Conservation (phyloP, 2,888 invertebrate species). For the Chrysina gloriosa region DNA sequence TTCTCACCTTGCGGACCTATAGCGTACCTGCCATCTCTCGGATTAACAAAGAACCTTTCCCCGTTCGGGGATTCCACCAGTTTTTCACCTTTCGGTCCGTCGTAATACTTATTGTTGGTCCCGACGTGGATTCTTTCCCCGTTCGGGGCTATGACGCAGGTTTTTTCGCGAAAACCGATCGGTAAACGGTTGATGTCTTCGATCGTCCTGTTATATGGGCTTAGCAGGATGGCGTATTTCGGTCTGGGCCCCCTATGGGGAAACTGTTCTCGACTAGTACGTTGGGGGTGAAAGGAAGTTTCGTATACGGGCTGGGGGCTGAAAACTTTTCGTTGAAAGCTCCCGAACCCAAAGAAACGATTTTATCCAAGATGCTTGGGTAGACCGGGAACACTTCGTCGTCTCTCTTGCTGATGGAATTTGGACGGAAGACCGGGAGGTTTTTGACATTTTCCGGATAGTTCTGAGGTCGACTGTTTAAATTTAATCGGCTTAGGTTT, state of each 20-base stretch:
- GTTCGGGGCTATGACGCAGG: slow-evolving; percentile 38
- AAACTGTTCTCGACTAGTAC: slow-evolving; percentile 37
- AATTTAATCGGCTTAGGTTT: slow-evolving; percentile 26
- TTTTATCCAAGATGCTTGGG: slow-evolving; percentile 35
- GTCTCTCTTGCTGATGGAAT: slow-evolving; percentile 22
- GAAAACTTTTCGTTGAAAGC: slow-evolving; percentile 36
- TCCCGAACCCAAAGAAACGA: slow-evolving; percentile 31
- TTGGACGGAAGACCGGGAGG: slow-evolving; percentile 33
- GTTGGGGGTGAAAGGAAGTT: slow-evolving; percentile 39
- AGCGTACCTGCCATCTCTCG: slow-evolving; percentile 39
- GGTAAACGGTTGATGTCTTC: slow-evolving; percentile 40
- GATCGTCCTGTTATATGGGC: slow-evolving; percentile 26
- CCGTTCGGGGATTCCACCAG: slow-evolving; percentile 41
- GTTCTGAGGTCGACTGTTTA: slow-evolving; percentile 13
- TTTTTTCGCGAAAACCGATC: slow-evolving; percentile 38
- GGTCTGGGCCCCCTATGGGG: slow-evolving; percentile 34
- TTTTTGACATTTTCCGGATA: slow-evolving; percentile 37
- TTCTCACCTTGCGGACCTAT: slow-evolving; percentile 28
- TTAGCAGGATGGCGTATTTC: slow-evolving; percentile 31
- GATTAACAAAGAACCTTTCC: slow-evolving; percentile 37
- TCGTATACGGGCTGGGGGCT: slow-evolving; percentile 32
- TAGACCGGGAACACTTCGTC: slow-evolving; percentile 38
- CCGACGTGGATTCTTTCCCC: slow-evolving; percentile 38
- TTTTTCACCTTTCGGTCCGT: slow-evolving; percentile 41
- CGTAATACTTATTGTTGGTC: slow-evolving; percentile 36